A percentile compares a stretch with the other conserved stretches of the same genome.
Conservation (phyloP, 2,888 invertebrate species). For the Clusia tigrina region DNA sequence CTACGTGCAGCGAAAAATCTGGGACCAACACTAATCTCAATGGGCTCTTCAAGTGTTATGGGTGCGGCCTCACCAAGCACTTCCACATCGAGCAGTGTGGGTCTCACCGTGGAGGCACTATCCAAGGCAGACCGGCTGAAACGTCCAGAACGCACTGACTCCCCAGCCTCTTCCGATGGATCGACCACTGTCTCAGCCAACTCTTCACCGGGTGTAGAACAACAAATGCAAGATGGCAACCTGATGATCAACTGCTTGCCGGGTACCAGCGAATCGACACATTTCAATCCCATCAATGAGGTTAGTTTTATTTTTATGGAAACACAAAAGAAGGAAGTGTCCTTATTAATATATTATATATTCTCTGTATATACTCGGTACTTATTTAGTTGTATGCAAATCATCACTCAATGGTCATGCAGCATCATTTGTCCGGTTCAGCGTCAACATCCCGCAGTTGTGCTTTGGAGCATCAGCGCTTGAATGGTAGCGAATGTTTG, state of each 20-base stretch:
- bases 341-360: neutral
- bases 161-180: conserved; percentile 68
- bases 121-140: conserved; percentile 33
- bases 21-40: conserved; percentile 60
- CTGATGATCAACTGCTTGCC: conserved; percentile 51
- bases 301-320: conserved; percentile 45
- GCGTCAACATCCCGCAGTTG: conserved; percentile 55
- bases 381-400: conserved; percentile 61
- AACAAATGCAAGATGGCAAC: conserved; percentile 65
- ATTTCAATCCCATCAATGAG: conserved; percentile 64
- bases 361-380: too few relatives aligned
- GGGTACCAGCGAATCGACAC: conserved; percentile 48
- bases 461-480: conserved; percentile 47
- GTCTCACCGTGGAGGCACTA: conserved; percentile 47
- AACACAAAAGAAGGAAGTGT: too few relatives aligned
- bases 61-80: conserved; percentile 34
- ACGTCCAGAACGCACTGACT: conserved; percentile 50
- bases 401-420: conserved; percentile 51
- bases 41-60: conserved; percentile 43
- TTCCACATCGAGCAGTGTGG: conserved; percentile 34
- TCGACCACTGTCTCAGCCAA: conserved; percentile 89
- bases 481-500: conserved; percentile 66
- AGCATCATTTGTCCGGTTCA: conserved; percentile 42
- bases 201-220: conserved; percentile 77
- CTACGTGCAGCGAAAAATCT: conserved; percentile 73